Percentiles rank a stretch among this genome's conserved stretches.
Conservation (phyloP, 2,888 invertebrate genomes). For the Romanomermis culicivorax region DNA sequence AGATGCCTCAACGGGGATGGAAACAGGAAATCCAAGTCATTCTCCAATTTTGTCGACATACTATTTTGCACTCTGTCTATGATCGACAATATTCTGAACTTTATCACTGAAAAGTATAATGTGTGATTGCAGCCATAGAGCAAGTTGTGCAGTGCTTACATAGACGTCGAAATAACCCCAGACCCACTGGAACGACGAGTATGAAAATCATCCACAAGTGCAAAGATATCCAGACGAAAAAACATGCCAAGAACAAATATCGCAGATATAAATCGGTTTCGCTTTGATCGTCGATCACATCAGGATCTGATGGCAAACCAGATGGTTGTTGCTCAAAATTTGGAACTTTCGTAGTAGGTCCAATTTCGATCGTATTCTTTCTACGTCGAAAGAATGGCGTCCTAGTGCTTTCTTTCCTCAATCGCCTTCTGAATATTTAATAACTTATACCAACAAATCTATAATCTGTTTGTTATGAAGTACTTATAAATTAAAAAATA, state of each 20-base stretch:
- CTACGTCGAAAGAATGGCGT: too few relatives aligned
- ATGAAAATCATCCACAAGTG: constrained; percentile 7
- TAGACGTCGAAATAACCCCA: constrained; percentile 1
- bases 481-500: too few relatives aligned
- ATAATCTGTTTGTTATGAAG: too few relatives aligned
- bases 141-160: neutral
- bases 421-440: too few relatives aligned
- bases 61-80: neutral
- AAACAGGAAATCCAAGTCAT: neutral
- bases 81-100: neutral
- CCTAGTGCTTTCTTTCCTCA: too few relatives aligned
- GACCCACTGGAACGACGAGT: neutral
- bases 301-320: too few relatives aligned
- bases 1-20: constrained; percentile 1
- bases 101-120: neutral
- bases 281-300: neutral
- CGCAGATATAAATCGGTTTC: constrained; percentile 3
- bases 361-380: neutral
- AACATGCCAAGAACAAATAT: constrained; percentile 6
- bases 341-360: neutral
- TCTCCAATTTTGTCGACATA: neutral
- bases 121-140: neutral
- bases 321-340: too few relatives aligned
- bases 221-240: constrained; percentile 8
- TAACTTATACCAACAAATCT: too few relatives aligned